Percentiles rank a stretch among this genome's conserved stretches.
phyloP scores from a whole-genome alignment of 2,113 vertebrate genomes.

The Garra rufa region DNA sequence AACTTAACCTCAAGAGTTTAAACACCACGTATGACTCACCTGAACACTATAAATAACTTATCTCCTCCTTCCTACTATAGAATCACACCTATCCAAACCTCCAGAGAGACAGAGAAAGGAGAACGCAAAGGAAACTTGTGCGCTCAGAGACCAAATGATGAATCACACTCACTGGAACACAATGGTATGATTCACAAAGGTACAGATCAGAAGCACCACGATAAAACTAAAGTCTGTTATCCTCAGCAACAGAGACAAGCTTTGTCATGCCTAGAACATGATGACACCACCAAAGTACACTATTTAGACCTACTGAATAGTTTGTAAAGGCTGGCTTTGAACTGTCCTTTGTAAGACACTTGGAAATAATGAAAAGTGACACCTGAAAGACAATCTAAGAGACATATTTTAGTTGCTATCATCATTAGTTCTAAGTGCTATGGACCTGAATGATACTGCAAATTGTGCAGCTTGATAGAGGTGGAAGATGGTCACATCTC shows the following conservation, averaged over 20 bases:
- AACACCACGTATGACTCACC: conserved; percentile 6
- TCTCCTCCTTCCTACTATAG: not conserved
- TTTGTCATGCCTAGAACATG: not conserved
- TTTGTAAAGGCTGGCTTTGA: not conserved
- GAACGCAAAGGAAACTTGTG: not conserved
- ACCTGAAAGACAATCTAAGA: not conserved
- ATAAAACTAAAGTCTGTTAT: not conserved
- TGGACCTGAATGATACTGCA: not conserved
- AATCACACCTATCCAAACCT: conserved; percentile 12
- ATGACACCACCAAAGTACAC: too few relatives aligned
- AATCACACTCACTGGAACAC: not conserved
- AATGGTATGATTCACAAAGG: conserved; percentile 13
- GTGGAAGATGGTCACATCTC: not conserved
- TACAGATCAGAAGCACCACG: not conserved
- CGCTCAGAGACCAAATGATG: not conserved
- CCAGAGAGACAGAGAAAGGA: not conserved
- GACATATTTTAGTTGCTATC: not conserved
- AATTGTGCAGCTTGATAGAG: too few relatives aligned
- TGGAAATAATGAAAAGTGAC: not conserved
- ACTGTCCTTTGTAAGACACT: not conserved
- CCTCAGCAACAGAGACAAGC: not conserved
- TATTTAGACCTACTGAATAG: not conserved
- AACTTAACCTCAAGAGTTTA: conserved; percentile 18
- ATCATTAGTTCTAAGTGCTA: not conserved
- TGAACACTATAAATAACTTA: not conserved